Percentiles rank a stretch among this genome's conserved stretches.
These are phyloP conservation scores for Anorthoa munda DNA, from an alignment of 2,888 invertebrate genomes.

Conservation along the genomic window DNA sequence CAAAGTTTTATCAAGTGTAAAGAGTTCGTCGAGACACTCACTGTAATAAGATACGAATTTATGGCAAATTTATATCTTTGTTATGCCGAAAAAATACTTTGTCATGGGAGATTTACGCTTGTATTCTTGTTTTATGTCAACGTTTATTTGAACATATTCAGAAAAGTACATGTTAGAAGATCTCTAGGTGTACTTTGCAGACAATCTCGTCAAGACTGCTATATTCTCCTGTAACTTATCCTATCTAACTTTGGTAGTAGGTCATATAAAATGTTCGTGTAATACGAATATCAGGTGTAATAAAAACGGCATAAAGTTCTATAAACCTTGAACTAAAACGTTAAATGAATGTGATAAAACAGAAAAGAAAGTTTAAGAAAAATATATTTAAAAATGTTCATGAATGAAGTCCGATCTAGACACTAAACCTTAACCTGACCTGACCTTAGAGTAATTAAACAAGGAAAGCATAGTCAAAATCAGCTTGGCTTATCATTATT, in stretches of 20 bases:
- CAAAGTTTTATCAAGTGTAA: constrained; percentile 80
- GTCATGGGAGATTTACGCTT: constrained; percentile 55
- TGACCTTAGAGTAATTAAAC: not conserved
- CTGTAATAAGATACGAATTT: constrained; percentile 78
- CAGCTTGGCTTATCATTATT: constrained; percentile 35
- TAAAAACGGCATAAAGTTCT: constrained; percentile 13
- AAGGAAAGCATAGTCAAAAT: constrained; percentile 20
- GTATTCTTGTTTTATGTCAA: constrained; percentile 60
- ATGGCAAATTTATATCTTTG: constrained; percentile 77
- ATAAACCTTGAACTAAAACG: not conserved
- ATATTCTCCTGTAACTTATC: constrained; percentile 36
- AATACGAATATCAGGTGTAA: constrained; percentile 23
- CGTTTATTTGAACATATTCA: constrained; percentile 60
- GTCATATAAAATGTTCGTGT: constrained; percentile 17
- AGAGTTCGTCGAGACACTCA: constrained; percentile 75
- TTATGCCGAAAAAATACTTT: constrained; percentile 73
- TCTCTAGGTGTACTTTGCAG: constrained; percentile 32
- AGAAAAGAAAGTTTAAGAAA: not conserved
- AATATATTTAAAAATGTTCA: not conserved
- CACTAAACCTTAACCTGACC: too few relatives aligned
- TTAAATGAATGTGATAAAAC: not conserved
- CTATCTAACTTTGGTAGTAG: constrained; percentile 43
- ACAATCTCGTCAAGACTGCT: constrained; percentile 33
- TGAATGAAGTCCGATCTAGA: not conserved
- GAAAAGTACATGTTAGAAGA: constrained; percentile 43